A percentile compares a stretch with the other conserved stretches of the same genome.
These are phyloP conservation scores for Tarsius wallacei DNA, from an alignment of 2,797 vertebrate species.

Conservation along the genomic window DNA sequence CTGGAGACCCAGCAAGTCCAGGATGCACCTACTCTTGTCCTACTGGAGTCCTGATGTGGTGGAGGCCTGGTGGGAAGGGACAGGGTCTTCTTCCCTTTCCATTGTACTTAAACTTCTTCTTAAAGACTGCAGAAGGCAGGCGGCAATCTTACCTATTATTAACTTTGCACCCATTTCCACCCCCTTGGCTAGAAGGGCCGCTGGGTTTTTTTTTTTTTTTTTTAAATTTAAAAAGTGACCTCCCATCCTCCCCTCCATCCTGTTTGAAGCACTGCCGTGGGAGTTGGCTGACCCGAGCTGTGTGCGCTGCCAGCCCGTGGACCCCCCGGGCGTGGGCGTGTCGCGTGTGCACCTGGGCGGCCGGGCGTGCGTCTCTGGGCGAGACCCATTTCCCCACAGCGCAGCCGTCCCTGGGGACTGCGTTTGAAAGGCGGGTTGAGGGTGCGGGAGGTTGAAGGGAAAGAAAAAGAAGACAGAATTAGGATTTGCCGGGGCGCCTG, in stretches of 20 bases:
- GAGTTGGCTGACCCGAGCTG: neutral
- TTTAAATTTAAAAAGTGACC: neutral
- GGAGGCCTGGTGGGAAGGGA: neutral
- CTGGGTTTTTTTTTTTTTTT: neutral
- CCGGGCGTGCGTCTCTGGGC: neutral
- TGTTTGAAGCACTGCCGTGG: neutral
- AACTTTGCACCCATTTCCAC: neutral
- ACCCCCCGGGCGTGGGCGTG: neutral
- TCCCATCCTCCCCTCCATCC: fast-evolving
- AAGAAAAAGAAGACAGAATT: neutral
- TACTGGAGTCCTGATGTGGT: neutral
- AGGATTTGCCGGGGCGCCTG: neutral
- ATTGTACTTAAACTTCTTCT: neutral
- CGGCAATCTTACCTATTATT: neutral
- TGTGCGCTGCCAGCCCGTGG: neutral
- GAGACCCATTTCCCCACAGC: neutral
- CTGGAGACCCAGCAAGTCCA: neutral
- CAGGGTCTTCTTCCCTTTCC: neutral
- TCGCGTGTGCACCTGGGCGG: neutral
- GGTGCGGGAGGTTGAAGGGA: neutral
- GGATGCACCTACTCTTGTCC: neutral
- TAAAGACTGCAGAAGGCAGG: neutral
- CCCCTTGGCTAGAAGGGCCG: neutral
- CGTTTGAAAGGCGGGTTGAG: neutral
- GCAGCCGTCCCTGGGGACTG: neutral